These are phyloP conservation scores for Diorhabda carinulata DNA, from an alignment of 1,140 invertebrate species.

Conservation along the genomic window DNA sequence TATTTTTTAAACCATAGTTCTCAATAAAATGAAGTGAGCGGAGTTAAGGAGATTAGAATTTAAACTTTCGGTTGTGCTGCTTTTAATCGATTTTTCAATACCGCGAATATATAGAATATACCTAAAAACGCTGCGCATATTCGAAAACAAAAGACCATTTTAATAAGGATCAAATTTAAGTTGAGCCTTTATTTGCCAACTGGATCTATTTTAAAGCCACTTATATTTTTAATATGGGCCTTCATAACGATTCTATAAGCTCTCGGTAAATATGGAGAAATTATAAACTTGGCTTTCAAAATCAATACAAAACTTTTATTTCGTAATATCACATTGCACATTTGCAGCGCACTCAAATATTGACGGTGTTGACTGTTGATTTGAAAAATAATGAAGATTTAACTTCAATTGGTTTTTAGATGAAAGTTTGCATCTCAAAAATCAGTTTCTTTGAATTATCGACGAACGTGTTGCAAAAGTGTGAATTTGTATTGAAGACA, in stretches of 20 bases:
- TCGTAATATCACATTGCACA: not conserved
- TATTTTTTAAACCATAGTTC: no score
- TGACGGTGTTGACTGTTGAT: no score
- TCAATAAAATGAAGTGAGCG: no score
- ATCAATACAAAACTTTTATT: conserved; percentile 5
- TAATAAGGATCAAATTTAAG: conserved; percentile 46
- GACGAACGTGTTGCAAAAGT: no score
- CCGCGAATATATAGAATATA: not conserved
- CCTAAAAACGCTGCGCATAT: conserved; percentile 24
- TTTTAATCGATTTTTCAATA: conserved; percentile 11
- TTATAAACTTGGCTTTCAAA: conserved; percentile 23
- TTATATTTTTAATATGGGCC: conserved; percentile 43
- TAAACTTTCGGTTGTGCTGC: not conserved
- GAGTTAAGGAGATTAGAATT: not conserved
- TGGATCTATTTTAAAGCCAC: conserved; percentile 44
- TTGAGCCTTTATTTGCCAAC: conserved; percentile 44
- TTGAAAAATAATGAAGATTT: no score
- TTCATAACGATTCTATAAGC: conserved; percentile 27
- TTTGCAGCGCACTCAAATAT: no score
- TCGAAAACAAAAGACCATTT: conserved; percentile 45
- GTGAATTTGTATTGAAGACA: no score
- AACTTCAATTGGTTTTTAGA: no score
- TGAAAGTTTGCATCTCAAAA: no score
- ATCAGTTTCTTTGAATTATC: no score
- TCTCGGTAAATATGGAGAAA: conserved; percentile 27